Base-by-base conservation (phyloP, 1,140 invertebrate species). In the Adelges cooleyi region DNA sequence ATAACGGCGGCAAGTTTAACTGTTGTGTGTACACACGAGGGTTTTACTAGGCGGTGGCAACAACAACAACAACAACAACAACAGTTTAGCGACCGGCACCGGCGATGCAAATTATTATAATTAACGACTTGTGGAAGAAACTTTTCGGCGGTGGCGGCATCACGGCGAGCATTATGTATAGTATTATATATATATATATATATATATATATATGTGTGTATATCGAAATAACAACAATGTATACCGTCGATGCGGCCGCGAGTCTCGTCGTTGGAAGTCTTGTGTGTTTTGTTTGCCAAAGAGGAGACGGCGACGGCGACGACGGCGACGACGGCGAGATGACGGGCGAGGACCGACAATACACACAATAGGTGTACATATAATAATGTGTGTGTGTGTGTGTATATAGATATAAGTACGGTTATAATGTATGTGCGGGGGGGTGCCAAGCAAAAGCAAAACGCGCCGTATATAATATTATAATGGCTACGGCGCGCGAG, bases 91-190 rank as follows among this genome's bases (percentile, higher is more conserved):
- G 15, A 44, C 38, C 40, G 38, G 23, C 25, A 3, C n/a, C 56
- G 56, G 56, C 42, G 56, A 18, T 46, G 56, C 56, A 62, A 62
- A 62, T 62, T 62, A 62, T 62, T 62, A 62, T 62, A 62, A 62
- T 62, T 62, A 62, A 62, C 56, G 56, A 62, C 56, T 62, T 62
- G 56, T 62, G 25, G 56, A 62, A 62, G 56, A 62, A 62, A 62
- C 56, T 62, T 62, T 62, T 62, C 22, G 38, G 20, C 51, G 51
- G 33, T 38, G 53, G 29, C 11, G 11, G n/a, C n/a, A n/a, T n/a
- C n/a, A 33, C 29, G 29, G 29, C 11, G 11, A 33, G 29, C 29
- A 33, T n/a, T n/a, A n/a, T n/a, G n/a, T n/a, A n/a, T n/a, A n/a
- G n/a, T n/a, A n/a, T n/a, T n/a, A n/a, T n/a, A n/a, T n/a, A n/a